These are phyloP conservation scores for Liolophura sinensis DNA, from an alignment of 1,140 invertebrate species.

Conservation along the genomic window DNA sequence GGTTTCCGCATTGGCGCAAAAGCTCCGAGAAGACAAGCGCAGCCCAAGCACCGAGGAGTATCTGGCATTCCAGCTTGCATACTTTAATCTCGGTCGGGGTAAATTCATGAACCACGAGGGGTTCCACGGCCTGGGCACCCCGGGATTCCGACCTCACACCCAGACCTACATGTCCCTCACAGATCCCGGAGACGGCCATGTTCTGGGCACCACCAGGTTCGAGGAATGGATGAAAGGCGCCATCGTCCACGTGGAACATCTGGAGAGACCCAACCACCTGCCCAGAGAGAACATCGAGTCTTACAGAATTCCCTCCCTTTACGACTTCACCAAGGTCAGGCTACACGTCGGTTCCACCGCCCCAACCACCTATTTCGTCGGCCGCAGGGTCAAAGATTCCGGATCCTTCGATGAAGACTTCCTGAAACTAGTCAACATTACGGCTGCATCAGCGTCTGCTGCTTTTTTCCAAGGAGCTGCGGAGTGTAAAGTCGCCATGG, in stretches of 20 bases:
- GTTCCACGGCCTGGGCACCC: conserved; percentile 24
- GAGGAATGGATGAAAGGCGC: conserved; percentile 37
- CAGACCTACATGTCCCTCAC: conserved; percentile 43
- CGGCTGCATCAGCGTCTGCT: conserved; percentile 30
- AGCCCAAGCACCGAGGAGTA: conserved; percentile 32
- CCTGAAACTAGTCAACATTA: conserved; percentile 30
- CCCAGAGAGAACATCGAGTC: conserved; percentile 31
- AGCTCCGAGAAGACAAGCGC: conserved; percentile 23
- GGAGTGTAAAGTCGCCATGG: conserved; percentile 36
- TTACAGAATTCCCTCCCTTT: conserved; percentile 33
- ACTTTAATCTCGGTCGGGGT: conserved; percentile 25
- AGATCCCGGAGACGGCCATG: conserved; percentile 37
- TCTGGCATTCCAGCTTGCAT: conserved; percentile 32
- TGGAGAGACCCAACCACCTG: conserved; percentile 28
- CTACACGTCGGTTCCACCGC: conserved; percentile 34
- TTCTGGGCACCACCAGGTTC: conserved; percentile 35
- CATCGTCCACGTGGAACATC: conserved; percentile 39
- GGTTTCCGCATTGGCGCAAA: conserved; percentile 18
- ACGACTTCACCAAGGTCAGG: conserved; percentile 32
- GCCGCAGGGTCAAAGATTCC: conserved; percentile 31
- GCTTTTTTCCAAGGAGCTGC: conserved; percentile 37
- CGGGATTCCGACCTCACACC: conserved; percentile 32
- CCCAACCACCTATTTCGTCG: conserved; percentile 35
- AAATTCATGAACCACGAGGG: conserved; percentile 12
- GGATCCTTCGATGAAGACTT: conserved; percentile 39